Evolutionary conservation across 2,113 vertebrate genomes (phyloP), one percentile per base, ranked within the genome.

Genomic region (Oreotrochilus melanogaster): DNA sequence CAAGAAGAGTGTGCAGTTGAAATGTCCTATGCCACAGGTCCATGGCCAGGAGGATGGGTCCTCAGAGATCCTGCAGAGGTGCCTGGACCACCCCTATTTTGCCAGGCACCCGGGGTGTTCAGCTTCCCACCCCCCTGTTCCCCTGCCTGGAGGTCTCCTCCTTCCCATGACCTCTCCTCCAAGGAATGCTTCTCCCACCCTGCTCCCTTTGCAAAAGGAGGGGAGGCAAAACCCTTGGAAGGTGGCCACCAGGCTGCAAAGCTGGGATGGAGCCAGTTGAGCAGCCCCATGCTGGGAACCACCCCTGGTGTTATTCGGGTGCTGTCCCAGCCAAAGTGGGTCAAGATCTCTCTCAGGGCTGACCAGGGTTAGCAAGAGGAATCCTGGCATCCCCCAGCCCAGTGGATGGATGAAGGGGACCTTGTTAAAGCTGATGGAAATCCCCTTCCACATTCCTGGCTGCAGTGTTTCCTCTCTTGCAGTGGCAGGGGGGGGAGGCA

Each of bases 401-500:
- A 0, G 5, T 0, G 0, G 81, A 53, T 2, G 45, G 62, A 66
- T 53, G 81, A 72, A 72, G 53, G 74, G 93, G 74, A 74, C 22
- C 66, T 78, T 74, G 39, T 88, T 25, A 84, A 86, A 95, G 45
- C 14, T 30, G 3, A 5, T 82, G 91, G 94, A 96, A 96, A 94
- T 94, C 88, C 92, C 95, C 89, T 80, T 93, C 56, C 78, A 93
- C 93, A 78, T 94, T 92, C 87, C 94, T 0, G 3, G 62, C 89
- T 76, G 42, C 1, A 8, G 93, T 85, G 87, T 91, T 93, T 95
- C 95, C 96, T 95, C 80, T 86, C 87, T 89, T 30, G 21, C 58
- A 0, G 81, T 76, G 89, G 78, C 87, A 51, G 70, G 73, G 9
- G 0, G 86, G 83, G 73, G 71, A 87, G 78, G 94, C 89, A 94